Evolutionary conservation across 2,888 invertebrate genomes (phyloP).

Genomic region (Xestoiulus laeticollis): DNA sequence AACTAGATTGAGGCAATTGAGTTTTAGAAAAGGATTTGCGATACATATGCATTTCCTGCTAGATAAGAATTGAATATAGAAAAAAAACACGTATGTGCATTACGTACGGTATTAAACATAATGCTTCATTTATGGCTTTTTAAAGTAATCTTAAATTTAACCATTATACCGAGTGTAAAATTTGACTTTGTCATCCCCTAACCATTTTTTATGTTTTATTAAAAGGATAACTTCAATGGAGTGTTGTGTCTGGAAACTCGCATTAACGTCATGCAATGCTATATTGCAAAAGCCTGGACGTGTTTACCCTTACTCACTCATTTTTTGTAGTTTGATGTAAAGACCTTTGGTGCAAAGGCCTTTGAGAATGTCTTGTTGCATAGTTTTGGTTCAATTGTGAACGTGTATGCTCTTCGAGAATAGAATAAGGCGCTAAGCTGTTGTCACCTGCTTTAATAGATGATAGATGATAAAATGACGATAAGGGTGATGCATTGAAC

Average conservation of each 20-base stretch:
- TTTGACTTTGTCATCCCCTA: no score
- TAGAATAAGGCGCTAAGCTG: slow-evolving; percentile 11
- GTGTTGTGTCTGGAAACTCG: no score
- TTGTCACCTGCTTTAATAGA: slow-evolving; percentile 41
- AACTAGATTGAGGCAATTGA: not conserved
- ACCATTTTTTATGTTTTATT: no score
- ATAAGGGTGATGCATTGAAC: not conserved
- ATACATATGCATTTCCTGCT: no score
- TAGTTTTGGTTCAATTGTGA: not conserved
- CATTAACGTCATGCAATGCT: not conserved
- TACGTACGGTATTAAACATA: no score
- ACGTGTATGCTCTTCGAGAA: not conserved
- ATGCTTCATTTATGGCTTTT: no score
- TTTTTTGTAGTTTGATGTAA: not conserved
- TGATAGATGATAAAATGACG: slow-evolving; percentile 35
- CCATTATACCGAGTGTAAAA: no score
- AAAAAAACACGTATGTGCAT: no score
- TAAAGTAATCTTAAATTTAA: no score
- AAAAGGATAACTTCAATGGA: no score
- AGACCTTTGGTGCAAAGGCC: not conserved
- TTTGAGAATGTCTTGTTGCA: not conserved
- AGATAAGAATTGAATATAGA: no score
- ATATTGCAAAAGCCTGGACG: not conserved
- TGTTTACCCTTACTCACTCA: not conserved
- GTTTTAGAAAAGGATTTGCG: no score